Conservation (phyloP, 2,888 invertebrate species). For the Lysandra coridon region DNA sequence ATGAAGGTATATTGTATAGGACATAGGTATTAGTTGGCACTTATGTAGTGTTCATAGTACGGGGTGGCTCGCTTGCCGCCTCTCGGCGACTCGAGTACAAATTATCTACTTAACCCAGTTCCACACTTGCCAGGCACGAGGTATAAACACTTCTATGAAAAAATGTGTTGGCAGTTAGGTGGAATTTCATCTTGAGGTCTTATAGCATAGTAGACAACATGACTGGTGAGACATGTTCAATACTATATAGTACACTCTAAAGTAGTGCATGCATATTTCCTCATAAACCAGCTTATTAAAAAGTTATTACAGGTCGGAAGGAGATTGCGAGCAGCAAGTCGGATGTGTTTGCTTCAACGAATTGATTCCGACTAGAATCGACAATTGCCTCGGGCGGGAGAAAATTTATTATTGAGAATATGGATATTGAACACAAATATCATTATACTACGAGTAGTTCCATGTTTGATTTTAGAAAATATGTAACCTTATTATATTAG, state of each 20-base stretch:
- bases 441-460: not conserved
- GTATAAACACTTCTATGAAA: not conserved
- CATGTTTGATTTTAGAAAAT: too few relatives aligned
- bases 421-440: not conserved
- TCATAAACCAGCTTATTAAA: not conserved
- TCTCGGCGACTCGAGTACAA: constrained; percentile 15
- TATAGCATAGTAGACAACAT: too few relatives aligned
- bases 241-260: not conserved
- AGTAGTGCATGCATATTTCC: too few relatives aligned
- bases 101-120: constrained; percentile 21
- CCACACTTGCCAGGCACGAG: not conserved
- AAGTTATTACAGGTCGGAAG: not conserved
- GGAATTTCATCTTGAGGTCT: too few relatives aligned
- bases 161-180: not conserved
- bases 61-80: not conserved
- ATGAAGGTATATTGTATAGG: not conserved
- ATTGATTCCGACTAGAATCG: not conserved
- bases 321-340: not conserved
- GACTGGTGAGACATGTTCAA: too few relatives aligned
- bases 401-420: not conserved
- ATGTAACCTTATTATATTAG: too few relatives aligned
- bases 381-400: not conserved
- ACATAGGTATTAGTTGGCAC: not conserved
- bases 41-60: not conserved
- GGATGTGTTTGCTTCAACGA: constrained; percentile 1